Evolutionary conservation across 2,888 invertebrate species (phyloP), one percentile per base, ranked within the genome.

Genomic region (Cabera pusaria): DNA sequence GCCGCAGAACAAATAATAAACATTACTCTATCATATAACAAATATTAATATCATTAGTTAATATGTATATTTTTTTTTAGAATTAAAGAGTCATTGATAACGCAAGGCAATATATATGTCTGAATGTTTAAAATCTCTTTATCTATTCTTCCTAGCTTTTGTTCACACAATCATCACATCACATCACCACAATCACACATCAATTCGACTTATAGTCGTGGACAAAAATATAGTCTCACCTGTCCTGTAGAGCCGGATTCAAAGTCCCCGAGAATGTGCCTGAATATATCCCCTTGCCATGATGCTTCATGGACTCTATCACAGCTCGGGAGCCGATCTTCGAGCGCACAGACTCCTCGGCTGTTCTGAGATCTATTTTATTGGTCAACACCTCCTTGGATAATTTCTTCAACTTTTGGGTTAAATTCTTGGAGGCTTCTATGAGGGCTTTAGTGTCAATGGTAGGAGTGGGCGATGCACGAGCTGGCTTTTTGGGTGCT

Each of bases 221-320:
- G n/a, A n/a, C n/a, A n/a, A n/a, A n/a, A n/a, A n/a, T n/a, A n/a
- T n/a, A n/a, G 5, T 21, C 49, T 70, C 52, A 90, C 71, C 93
- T 93, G 81, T 98, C 98, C 84, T 98, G 98, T 27, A 97, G 90
- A 23, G 97, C 96, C 32, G 97, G 98, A 80, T 97, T 98, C 33
- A 98, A 79, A 7, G 97, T 98, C 33, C 98, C 98, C 69, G 97
- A 97, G 81, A 98, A 98, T 45, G 98, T 98, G 50, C 98, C 98
- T 6, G 97, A 98, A 85, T 97, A 98, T 49, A 98, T 96, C 59
- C 97, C 98, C 78, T 96, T 96, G 52, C 97, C 96, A 64, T 97
- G 96, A 73, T 97, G 97, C 76, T 95, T 94, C 96, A 97, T 96
- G 62, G 95, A 95, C 72, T 96, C 96, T 71, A 96, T 96, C 66